phyloP scores from a whole-genome alignment of 2,797 vertebrate genomes.

The Cynodonichthys magdalenae region DNA sequence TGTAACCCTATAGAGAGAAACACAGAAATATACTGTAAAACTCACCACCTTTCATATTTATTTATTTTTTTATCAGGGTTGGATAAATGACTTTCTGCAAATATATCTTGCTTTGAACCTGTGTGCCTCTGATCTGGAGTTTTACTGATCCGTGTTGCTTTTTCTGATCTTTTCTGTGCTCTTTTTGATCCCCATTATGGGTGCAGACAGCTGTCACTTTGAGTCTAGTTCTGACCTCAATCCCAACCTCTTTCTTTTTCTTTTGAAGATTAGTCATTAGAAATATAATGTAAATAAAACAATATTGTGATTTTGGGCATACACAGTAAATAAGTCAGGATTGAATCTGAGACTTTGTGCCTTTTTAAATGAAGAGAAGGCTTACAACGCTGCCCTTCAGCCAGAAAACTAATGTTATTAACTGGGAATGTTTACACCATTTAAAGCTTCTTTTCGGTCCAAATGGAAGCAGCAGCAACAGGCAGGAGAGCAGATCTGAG shows the following conservation, averaged over 20 bases:
- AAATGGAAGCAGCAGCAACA: conserved; percentile 43
- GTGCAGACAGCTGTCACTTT: background rate
- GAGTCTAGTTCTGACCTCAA: background rate
- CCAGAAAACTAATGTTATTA: conserved; percentile 52
- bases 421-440: conserved; percentile 39
- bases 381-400: conserved; percentile 18
- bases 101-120: background rate
- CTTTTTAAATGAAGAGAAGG: background rate
- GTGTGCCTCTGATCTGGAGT: background rate
- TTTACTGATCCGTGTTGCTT: background rate
- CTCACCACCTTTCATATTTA: background rate
- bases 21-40: background rate
- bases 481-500: conserved; percentile 15
- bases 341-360: conserved; percentile 24
- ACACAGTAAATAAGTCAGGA: background rate
- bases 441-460: conserved; percentile 10
- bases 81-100: background rate
- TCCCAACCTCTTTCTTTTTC: too few relatives aligned
- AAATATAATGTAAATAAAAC: background rate
- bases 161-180: background rate
- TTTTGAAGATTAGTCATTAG: background rate
- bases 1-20: conserved; percentile 82
- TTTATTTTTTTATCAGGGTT: too few relatives aligned
- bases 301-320: background rate
- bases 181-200: background rate